A percentile compares a stretch with the other conserved stretches of the same genome.
Conservation (phyloP, 2,113 vertebrate species). For the Oreochromis tanganicae region DNA sequence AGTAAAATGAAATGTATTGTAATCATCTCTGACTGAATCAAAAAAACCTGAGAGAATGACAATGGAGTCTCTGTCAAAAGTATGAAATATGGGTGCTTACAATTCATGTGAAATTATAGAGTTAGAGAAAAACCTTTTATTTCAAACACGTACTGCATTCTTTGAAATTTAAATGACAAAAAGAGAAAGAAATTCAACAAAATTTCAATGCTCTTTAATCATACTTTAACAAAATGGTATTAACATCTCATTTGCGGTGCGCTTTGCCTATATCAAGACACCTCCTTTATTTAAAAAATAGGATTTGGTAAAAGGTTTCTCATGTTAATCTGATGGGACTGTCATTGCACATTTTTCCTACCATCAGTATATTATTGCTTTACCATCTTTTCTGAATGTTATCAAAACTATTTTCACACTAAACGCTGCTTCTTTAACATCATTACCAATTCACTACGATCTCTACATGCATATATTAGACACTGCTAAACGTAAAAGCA, state of each 20-base stretch:
- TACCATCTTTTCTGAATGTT: neutral
- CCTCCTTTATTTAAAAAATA: neutral
- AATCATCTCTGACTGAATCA: neutral
- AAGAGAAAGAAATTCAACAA: neutral
- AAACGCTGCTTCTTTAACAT: neutral
- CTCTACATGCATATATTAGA: neutral
- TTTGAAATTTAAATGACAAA: neutral
- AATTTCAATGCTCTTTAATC: neutral
- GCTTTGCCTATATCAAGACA: neutral
- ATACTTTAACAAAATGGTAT: neutral
- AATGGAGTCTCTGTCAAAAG: neutral
- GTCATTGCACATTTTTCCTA: neutral
- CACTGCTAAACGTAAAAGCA: neutral
- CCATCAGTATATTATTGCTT: neutral
- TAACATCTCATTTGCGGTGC: neutral
- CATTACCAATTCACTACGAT: neutral
- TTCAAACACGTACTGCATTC: neutral
- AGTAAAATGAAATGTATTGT: constrained; percentile 13
- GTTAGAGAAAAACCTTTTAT: neutral
- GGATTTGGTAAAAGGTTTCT: neutral
- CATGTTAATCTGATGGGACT: neutral
- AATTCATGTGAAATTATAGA: neutral
- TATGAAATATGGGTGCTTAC: neutral
- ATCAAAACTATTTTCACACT: neutral
- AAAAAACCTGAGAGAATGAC: neutral